Evolutionary conservation across 1,140 invertebrate genomes (phyloP), one percentile per base, ranked within the genome.

Genomic region (Drosophila sp.): DNA sequence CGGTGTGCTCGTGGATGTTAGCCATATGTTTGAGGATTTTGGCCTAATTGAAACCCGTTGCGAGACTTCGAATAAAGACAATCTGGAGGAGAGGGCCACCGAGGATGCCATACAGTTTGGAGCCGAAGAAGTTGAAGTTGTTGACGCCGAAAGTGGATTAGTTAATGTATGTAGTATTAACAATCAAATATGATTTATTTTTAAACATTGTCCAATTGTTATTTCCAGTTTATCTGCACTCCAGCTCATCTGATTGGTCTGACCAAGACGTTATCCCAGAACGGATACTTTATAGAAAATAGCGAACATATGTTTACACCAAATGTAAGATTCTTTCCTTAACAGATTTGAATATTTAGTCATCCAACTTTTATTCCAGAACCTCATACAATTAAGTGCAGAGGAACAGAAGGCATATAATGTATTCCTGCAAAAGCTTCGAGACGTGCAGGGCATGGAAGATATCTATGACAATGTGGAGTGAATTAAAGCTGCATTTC

Each of bases 31-130:
- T 80, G 79, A 92, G 13, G 92, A 94, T 72, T 92, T 92, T 80
- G 94, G 94, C 7, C 82, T 93, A 6, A 91, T 95, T 8, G 75
- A 92, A 74, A 92, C 93, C 0, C 89, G 91, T 58, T 77, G 90
- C 48, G 67, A 69, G 56, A 80, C 77, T 5, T 32, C 69, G 1
- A 27, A 58, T 8, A 66, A 75, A 1, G 62, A 84, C 11, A 90
- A 76, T 53, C 40, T 92, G 13, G 79, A 94, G 27, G 94, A 95
- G 73, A 78, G 87, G 38, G 94, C 93, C 9, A 93, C 93, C 7
- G 94, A 95, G 27, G 93, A 95, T 92, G 95, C 95, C 0, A 95
- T 95, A 69, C 91, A 93, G 66, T 80, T 92, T 40, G 94, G 93
- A 3, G 94, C 94, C 1, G 94, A 95, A 82, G 94, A 95, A 56